Base-by-base conservation (phyloP, 2,113 vertebrate species). In the Brienomyrus brachyistius region DNA sequence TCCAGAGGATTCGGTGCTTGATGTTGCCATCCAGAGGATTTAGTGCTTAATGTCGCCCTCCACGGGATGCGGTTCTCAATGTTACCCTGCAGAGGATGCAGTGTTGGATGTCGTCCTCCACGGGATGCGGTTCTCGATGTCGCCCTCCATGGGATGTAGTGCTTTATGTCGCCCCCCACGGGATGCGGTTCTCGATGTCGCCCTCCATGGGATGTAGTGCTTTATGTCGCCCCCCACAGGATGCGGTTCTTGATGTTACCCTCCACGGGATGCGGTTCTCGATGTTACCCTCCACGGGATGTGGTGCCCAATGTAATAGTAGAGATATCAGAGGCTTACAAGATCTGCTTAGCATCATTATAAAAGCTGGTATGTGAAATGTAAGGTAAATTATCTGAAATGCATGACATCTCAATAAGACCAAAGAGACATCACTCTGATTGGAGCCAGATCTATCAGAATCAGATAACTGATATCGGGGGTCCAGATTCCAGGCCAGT, bases 371-470 rank as follows among this genome's bases (percentile, higher is more conserved):
- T 89, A 86, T 89, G 89, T 88, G 91, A 92, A 92, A 90, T 92
- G 91, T 93, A 92, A 95, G 94, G 93, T 94, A 92, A 95, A 94
- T 94, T 93, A 95, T 95, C 94, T 94, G 91, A 90, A 93, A 92
- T 93, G 93, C 94, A 94, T 93, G 93, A 94, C 92, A 94, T 91
- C 74, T 59, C 19, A 45, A 7, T 56, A 83, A 84, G 82, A 92
- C 45, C 87, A 93, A 93, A 92, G 83, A 31, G 88, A 92, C 91
- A 90, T 92, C 92, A 93, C 92, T 92, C 92, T 92, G 94, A 93
- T 93, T 93, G 94, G 92, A 92, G 93, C 92, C 92, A 87, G 91
- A 90, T 86, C 91, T 91, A 90, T 90, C 80, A 89, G 85, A 27
- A 70, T 43, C 31, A 89, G 90, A 94, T 66, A 92, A 94, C 93